These are phyloP conservation scores for pig (Sus scrofa) DNA, from an alignment of 2,113 vertebrate species.

Conservation along the genomic window DNA sequence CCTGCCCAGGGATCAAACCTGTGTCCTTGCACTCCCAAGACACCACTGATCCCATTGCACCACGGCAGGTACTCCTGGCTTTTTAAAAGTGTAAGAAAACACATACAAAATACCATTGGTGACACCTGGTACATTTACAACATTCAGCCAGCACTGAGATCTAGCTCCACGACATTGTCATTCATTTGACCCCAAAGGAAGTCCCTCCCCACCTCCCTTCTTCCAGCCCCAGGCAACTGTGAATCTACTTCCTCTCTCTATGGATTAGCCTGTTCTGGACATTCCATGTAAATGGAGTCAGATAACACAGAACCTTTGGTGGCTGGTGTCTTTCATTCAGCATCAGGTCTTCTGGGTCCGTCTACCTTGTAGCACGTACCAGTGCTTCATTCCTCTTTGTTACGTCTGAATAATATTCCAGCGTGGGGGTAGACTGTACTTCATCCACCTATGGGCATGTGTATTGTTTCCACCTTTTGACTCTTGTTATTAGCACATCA, in stretches of 20 bases:
- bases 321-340: not conserved
- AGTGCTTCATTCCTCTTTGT: not conserved
- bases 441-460: not conserved
- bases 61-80: too few species aligned
- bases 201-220: too few species aligned
- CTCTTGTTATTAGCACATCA: too few species aligned
- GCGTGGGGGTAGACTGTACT: accelerated
- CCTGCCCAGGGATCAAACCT: too few species aligned
- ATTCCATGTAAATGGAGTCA: not conserved
- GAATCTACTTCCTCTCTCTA: not conserved
- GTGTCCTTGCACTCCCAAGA: too few species aligned
- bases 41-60: too few species aligned
- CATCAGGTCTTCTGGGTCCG: not conserved
- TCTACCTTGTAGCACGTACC: not conserved
- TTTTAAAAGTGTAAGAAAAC: not conserved
- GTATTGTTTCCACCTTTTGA: not conserved
- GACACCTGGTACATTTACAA: not conserved
- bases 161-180: not conserved
- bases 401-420: too few species aligned
- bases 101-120: too few species aligned
- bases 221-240: not conserved
- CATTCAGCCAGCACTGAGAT: too few species aligned
- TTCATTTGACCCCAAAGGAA: not conserved
- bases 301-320: not conserved
- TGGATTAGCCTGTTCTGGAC: not conserved